Conservation (phyloP, 2,113 vertebrate species). For the Empidonax alnorum region DNA sequence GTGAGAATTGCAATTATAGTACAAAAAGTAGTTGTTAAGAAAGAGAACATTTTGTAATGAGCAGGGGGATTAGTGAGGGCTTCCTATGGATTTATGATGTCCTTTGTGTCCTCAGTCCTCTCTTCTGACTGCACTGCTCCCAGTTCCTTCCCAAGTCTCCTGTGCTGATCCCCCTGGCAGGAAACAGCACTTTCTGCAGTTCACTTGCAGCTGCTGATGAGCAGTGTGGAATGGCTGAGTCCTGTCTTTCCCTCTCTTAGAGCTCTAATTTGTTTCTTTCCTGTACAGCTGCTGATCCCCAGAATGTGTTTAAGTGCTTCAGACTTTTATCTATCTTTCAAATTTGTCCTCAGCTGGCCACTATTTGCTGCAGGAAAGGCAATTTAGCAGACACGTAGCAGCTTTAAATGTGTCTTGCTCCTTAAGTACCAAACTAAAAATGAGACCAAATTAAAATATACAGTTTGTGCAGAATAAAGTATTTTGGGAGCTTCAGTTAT, state of each 20-base stretch:
- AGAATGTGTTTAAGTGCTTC: not conserved
- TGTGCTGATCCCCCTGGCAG: not conserved
- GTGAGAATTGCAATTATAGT: not conserved
- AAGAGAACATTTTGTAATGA: not conserved
- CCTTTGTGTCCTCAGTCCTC: not conserved
- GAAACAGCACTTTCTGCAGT: not conserved
- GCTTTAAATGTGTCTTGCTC: not conserved
- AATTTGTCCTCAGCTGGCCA: not conserved
- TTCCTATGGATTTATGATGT: not conserved
- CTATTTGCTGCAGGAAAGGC: not conserved
- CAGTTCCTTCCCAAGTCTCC: not conserved
- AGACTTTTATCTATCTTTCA: not conserved
- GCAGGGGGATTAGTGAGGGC: not conserved
- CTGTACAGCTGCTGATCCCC: not conserved
- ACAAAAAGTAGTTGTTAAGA: not conserved
- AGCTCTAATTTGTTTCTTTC: not conserved
- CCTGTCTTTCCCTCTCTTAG: not conserved
- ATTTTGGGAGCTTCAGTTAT: not conserved
- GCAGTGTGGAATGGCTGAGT: not conserved
- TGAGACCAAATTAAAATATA: not conserved
- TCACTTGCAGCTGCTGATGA: not conserved
- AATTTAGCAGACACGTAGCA: not conserved
- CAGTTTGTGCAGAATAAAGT: not conserved
- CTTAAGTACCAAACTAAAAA: not conserved
- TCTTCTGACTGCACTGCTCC: not conserved